Conservation (phyloP, 2,888 invertebrate genomes). For the Pammene aurita region DNA sequence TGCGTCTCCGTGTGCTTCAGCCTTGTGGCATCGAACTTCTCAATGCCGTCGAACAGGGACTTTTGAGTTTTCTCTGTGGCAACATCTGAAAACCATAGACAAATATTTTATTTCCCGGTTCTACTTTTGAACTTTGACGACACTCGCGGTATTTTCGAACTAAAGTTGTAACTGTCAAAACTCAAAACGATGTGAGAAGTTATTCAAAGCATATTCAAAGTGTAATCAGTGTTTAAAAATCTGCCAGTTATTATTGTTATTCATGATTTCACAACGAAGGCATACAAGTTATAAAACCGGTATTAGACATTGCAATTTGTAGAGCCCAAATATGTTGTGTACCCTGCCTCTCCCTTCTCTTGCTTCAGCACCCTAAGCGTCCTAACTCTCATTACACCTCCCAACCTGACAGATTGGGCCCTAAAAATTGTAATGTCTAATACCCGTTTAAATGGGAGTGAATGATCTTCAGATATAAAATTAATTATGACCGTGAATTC, state of each 20-base stretch:
- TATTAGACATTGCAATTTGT: too few relatives aligned
- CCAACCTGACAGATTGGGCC: too few relatives aligned
- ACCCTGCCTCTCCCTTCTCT: too few relatives aligned
- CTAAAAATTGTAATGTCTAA: too few relatives aligned
- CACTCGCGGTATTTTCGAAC: not conserved
- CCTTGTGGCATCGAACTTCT: slow-evolving; percentile 91
- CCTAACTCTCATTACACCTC: too few relatives aligned
- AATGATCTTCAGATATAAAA: slow-evolving; percentile 1
- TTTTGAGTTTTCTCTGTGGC: slow-evolving; percentile 93
- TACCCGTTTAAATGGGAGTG: not conserved
- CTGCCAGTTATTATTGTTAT: slow-evolving; percentile 18
- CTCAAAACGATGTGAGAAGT: not conserved
- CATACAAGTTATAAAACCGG: not conserved
- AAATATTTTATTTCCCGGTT: slow-evolving; percentile 39
- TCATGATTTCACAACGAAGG: not conserved
- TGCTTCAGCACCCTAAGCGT: too few relatives aligned
- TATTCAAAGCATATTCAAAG: not conserved
- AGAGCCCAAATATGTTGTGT: too few relatives aligned
- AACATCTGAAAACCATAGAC: slow-evolving; percentile 86
- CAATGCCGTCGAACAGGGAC: slow-evolving; percentile 93
- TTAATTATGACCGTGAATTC: slow-evolving; percentile 4
- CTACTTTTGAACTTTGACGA: not conserved
- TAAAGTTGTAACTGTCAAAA: not conserved
- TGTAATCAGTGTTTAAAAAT: slow-evolving; percentile 8
- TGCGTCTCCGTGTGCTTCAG: slow-evolving; percentile 96